Evolutionary conservation across 2,888 invertebrate genomes (phyloP), one percentile per base, ranked within the genome.

Genomic region (Brachylomia viminalis): DNA sequence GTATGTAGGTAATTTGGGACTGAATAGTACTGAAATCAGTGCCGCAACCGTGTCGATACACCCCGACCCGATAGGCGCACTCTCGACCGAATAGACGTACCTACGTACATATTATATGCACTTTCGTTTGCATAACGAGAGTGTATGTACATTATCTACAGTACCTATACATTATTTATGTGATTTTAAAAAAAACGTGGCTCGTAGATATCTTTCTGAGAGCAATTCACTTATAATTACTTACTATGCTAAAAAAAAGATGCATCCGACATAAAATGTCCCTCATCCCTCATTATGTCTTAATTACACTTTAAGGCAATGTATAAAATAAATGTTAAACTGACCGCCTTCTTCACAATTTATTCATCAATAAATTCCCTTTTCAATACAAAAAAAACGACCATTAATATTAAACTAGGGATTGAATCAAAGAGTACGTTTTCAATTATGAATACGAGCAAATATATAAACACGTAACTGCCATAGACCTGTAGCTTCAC

Each of bases 401-500:
- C n/a, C 20, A 45, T 69, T 33, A 49, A 56, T 76, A 77, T 59
- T 54, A 15, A 23, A 30, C 0, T n/a, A 65, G 65, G n/a, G 10
- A 23, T 49, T 56, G 54, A 69, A 86, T 64, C 27, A 68, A 66
- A 75, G 0, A 30, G 62, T 20, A 64, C 23, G 23, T 79, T 75
- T 65, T 38, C 67, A 76, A 65, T 64, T 67, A 79, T 75, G 56
- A 58, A 83, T 59, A 77, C 42, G 61, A 54, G 27, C 56, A 78
- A 79, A 82, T 77, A n/a, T n/a, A n/a, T n/a, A 75, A 76, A 69
- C 59, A 82, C 30, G 69, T 67, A 79, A 67, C n/a, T 38, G 30
- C 69, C 61, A 56, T 68, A 70, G 72, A 86, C 86, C 86, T 86
- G 86, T 86, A 80, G 86, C 80, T 80, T 86, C 85, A 54, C 58